These are phyloP conservation scores for Ageneiosus marmoratus DNA, from an alignment of 2,113 vertebrate species.

Conservation along the genomic window DNA sequence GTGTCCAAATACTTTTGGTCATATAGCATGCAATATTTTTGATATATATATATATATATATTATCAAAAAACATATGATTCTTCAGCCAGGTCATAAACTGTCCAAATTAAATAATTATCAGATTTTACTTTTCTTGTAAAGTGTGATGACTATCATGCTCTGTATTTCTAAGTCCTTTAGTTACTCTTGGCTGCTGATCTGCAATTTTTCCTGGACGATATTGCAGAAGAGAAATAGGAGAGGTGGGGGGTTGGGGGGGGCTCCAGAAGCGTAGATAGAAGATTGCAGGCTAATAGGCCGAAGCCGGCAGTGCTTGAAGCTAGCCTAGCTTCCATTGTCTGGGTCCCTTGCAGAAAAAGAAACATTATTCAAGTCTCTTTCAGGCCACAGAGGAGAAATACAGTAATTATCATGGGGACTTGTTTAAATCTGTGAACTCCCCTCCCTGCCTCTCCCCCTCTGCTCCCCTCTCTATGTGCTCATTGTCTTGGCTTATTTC, in stretches of 20 bases:
- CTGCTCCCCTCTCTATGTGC: constrained; percentile 63
- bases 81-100: not conserved
- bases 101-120: not conserved
- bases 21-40: not conserved
- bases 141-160: not conserved
- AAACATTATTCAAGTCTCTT: constrained; percentile 65
- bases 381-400: constrained; percentile 55
- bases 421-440: constrained; percentile 55
- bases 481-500: constrained; percentile 82
- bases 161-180: not conserved
- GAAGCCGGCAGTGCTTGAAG: constrained; percentile 53
- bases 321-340: constrained; percentile 57
- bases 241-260: not conserved
- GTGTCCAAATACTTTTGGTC: not conserved
- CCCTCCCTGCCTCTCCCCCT: constrained; percentile 69
- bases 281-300: constrained; percentile 60
- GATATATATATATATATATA: not conserved
- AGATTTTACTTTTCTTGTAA: not conserved
- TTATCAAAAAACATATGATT: not conserved
- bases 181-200: constrained; percentile 3
- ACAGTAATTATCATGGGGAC: constrained; percentile 73
- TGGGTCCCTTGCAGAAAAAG: constrained; percentile 48
- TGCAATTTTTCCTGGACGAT: constrained; percentile 8
- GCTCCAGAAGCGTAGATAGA: constrained; percentile 45
- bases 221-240: not conserved